Evolutionary conservation across 2,797 vertebrate genomes (phyloP).

Genomic region (Macrochelys suwanniensis): DNA sequence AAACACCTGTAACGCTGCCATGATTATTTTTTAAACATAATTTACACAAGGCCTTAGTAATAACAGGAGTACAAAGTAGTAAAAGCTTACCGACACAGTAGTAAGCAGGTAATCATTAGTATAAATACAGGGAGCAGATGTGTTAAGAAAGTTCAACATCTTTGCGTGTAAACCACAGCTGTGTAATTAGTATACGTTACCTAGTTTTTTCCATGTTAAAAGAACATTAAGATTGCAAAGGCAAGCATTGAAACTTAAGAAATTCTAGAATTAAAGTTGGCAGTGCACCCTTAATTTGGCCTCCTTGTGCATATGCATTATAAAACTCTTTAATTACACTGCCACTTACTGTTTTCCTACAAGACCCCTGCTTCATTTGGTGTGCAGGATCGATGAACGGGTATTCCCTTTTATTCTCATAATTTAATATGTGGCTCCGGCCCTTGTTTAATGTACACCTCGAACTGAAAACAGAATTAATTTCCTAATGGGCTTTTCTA

Average conservation of each 20-base stretch:
- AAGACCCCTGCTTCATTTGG: not conserved
- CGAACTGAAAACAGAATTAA: not conserved
- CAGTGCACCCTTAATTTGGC: not conserved
- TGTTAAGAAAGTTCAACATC: not conserved
- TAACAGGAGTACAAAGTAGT: not conserved
- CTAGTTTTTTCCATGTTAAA: not conserved
- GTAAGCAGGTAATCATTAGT: not conserved
- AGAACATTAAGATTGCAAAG: not conserved
- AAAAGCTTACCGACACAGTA: not conserved
- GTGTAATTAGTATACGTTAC: not conserved
- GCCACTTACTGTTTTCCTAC: not conserved
- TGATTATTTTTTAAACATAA: not conserved
- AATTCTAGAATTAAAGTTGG: not conserved
- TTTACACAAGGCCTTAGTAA: not conserved
- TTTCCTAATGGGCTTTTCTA: not conserved
- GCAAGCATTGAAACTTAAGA: not conserved
- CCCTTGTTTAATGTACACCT: not conserved
- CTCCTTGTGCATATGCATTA: not conserved
- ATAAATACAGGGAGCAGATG: not conserved
- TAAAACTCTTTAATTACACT: not conserved
- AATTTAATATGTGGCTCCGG: not conserved
- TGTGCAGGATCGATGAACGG: not conserved
- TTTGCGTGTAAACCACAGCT: not conserved
- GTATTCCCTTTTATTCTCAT: not conserved
- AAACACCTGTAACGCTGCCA: not conserved